Evolutionary conservation across 2,888 invertebrate species (phyloP).

Genomic region (Tupiocoris notatus): DNA sequence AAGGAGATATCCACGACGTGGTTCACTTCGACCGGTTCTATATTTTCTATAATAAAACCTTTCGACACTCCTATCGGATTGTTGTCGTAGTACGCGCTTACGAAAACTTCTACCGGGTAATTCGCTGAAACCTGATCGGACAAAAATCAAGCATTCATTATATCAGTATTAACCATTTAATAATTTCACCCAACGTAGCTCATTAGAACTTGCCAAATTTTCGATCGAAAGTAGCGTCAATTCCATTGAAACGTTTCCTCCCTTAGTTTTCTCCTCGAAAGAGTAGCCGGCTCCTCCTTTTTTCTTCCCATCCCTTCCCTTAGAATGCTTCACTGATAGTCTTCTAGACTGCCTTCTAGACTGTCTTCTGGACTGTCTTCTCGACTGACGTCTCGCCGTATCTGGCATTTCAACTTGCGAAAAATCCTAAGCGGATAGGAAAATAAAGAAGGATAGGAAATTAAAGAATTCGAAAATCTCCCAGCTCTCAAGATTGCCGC

Average conservation of each 20-base stretch:
- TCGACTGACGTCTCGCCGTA: no score
- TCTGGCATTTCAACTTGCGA: no score
- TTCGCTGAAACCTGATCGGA: slow-evolving; percentile 1
- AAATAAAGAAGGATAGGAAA: no score
- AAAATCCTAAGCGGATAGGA: no score
- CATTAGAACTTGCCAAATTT: slow-evolving; percentile 20
- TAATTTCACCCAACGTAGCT: no score
- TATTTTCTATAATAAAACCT: slow-evolving; percentile 5
- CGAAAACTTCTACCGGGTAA: slow-evolving; percentile 24
- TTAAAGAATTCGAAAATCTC: no score
- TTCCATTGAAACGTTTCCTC: slow-evolving; percentile 2
- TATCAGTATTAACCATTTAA: no score
- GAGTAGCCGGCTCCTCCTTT: not conserved
- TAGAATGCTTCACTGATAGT: not conserved
- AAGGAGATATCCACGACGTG: not conserved
- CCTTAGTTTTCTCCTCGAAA: not conserved
- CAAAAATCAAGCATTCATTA: no score
- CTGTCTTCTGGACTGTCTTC: slow-evolving; percentile 27
- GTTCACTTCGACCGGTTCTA: slow-evolving; percentile 23
- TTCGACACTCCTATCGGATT: slow-evolving; percentile 23
- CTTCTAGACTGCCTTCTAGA: slow-evolving; percentile 27
- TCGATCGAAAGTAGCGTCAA: slow-evolving; percentile 5
- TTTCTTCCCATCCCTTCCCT: not conserved
- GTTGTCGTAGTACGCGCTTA: slow-evolving; percentile 23
- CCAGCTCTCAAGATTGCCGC: no score